A percentile compares a stretch with the other conserved stretches of the same genome.
Conservation (phyloP, 2,113 vertebrate genomes). For the Edolisoma coerulescens region DNA sequence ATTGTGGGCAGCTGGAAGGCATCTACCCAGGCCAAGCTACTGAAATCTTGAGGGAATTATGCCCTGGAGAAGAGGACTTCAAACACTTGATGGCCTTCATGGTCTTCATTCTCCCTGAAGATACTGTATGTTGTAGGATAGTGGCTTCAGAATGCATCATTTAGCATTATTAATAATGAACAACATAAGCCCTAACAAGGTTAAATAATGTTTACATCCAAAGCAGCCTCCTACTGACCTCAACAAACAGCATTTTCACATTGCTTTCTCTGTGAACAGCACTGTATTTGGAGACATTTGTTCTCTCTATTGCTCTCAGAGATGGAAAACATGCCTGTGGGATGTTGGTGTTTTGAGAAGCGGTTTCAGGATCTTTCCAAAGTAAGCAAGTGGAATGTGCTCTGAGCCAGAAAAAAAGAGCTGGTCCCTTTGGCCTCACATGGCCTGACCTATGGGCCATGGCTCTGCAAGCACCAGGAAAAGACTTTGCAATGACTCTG, state of each 20-base stretch:
- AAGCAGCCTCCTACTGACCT: not conserved
- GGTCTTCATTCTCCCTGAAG: not conserved
- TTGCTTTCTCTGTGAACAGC: not conserved
- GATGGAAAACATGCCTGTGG: accelerated
- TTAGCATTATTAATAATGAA: not conserved
- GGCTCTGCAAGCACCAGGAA: accelerated
- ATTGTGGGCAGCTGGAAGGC: not conserved
- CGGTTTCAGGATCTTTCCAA: not conserved
- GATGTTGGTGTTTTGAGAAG: not conserved
- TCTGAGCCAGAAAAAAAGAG: not conserved
- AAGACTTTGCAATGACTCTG: not conserved
- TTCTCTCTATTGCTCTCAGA: not conserved
- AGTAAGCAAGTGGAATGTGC: not conserved
- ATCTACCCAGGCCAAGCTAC: not conserved
- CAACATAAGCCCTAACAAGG: not conserved
- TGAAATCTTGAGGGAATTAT: not conserved
- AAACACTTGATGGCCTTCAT: not conserved
- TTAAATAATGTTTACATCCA: not conserved
- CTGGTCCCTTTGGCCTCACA: accelerated
- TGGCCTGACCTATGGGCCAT: accelerated
- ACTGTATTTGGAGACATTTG: not conserved
- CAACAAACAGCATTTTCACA: not conserved
- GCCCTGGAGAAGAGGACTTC: not conserved
- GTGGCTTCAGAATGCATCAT: not conserved
- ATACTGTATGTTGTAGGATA: not conserved